phyloP scores from a whole-genome alignment of 2,797 vertebrate genomes.

The Takifugu rubripes region DNA sequence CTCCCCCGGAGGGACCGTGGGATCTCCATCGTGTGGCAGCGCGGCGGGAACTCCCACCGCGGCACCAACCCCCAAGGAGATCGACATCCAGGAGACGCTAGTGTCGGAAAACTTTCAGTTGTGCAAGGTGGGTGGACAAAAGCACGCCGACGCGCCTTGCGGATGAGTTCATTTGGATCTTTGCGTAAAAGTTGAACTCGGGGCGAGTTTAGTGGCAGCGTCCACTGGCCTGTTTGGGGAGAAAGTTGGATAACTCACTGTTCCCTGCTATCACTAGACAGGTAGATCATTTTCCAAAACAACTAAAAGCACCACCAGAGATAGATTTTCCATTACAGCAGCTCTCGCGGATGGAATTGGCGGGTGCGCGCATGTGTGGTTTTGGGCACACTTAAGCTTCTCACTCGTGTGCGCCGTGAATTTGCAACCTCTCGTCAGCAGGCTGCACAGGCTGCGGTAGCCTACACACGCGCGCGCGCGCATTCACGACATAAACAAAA shows the following conservation, averaged over 20 bases:
- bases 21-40: constrained; percentile 80
- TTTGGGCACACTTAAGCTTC: too few species aligned
- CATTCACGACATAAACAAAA: constrained; percentile 10
- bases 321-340: too few species aligned
- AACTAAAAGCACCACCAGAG: not conserved
- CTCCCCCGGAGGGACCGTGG: constrained; percentile 81
- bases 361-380: not conserved
- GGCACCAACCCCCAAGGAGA: constrained; percentile 80
- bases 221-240: not conserved
- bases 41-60: constrained; percentile 79
- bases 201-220: constrained; percentile 9
- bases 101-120: constrained; percentile 95
- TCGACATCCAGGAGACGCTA: constrained; percentile 90
- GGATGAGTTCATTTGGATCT: too few species aligned
- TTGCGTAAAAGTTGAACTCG: constrained; percentile 31
- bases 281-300: not conserved
- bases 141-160: too few species aligned
- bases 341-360: too few species aligned
- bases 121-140: constrained; percentile 86
- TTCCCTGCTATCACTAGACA: too few species aligned
- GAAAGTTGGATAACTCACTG: not conserved
- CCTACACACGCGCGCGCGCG: constrained; percentile 48
- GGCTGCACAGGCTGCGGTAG: constrained; percentile 31
- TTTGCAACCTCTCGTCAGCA: constrained; percentile 11
- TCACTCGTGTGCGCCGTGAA: constrained; percentile 21